Percentiles rank a stretch among this genome's conserved stretches.
These are phyloP conservation scores for Patiria miniata DNA, from an alignment of 35 echinoderm and acorn worm species.

Conservation along the genomic window DNA sequence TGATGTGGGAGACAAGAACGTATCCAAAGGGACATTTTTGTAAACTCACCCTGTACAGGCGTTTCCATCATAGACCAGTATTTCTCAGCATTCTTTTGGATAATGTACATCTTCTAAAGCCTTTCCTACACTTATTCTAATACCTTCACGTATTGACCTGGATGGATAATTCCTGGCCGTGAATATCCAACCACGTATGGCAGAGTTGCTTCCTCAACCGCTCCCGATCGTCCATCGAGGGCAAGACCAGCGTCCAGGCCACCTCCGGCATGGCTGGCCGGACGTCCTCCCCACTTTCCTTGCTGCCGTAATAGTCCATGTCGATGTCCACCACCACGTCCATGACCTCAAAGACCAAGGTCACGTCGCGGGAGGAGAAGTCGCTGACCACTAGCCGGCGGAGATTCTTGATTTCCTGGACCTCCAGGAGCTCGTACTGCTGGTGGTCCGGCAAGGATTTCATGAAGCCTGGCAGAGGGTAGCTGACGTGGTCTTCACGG, in stretches of 20 bases:
- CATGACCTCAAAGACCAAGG: slow-evolving; percentile 87
- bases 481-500: slow-evolving; percentile 91
- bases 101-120: no score
- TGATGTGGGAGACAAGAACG: no score
- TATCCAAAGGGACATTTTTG: no score
- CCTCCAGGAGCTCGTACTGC: slow-evolving; percentile 69
- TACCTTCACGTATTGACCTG: slow-evolving; percentile 73
- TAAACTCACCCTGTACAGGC: no score
- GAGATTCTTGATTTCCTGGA: slow-evolving; percentile 56
- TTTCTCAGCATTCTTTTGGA: no score
- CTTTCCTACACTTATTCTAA: no score
- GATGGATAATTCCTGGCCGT: slow-evolving; percentile 75
- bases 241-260: slow-evolving; percentile 75
- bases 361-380: slow-evolving; percentile 70
- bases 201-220: slow-evolving; percentile 84
- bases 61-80: no score
- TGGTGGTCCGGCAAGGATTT: slow-evolving; percentile 73
- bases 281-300: slow-evolving; percentile 21
- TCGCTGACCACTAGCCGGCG: slow-evolving; percentile 82
- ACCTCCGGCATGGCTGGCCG: slow-evolving; percentile 68
- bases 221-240: slow-evolving; percentile 84
- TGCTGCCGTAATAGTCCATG: slow-evolving; percentile 79
- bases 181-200: slow-evolving; percentile 81
- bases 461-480: slow-evolving; percentile 87
- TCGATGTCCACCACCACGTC: slow-evolving; percentile 90